These are phyloP conservation scores for Poeciliopsis turrubarensis DNA, from an alignment of 2,113 vertebrate species.

Conservation along the genomic window DNA sequence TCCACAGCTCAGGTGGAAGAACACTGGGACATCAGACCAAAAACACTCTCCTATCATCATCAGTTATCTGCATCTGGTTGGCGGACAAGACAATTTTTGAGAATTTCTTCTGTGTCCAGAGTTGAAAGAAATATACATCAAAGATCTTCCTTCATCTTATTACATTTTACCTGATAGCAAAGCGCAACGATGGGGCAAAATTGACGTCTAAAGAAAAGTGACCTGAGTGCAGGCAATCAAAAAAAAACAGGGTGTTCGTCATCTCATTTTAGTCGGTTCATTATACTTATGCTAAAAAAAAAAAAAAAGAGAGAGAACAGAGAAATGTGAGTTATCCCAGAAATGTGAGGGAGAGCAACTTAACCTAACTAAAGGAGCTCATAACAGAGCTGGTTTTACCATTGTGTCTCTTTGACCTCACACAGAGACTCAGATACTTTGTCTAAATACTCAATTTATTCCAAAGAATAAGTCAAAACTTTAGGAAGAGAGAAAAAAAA, in stretches of 20 bases:
- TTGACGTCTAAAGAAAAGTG: conserved; percentile 60
- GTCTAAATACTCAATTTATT: conserved; percentile 25
- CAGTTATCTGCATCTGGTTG: no score
- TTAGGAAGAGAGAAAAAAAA: background rate
- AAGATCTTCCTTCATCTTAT: no score
- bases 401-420: conserved; percentile 42
- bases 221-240: conserved; percentile 58
- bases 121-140: no score
- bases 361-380: conserved; percentile 62
- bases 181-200: conserved; percentile 1
- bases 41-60: no score
- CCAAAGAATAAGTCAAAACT: conserved; percentile 20
- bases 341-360: conserved; percentile 81
- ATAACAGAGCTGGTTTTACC: conserved; percentile 49
- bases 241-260: conserved; percentile 36
- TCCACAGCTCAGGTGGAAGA: no score
- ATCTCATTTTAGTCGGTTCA: conserved; percentile 20
- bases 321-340: conserved; percentile 85
- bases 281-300: conserved; percentile 30
- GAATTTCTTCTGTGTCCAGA: no score
- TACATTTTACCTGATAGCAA: no score
- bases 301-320: conserved; percentile 39
- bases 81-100: no score
- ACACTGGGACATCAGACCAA: no score
- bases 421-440: conserved; percentile 6